Percentiles rank a stretch among this genome's conserved stretches.
These are phyloP conservation scores for Apis dorsata DNA, from an alignment of 1,140 invertebrate species.

Conservation along the genomic window DNA sequence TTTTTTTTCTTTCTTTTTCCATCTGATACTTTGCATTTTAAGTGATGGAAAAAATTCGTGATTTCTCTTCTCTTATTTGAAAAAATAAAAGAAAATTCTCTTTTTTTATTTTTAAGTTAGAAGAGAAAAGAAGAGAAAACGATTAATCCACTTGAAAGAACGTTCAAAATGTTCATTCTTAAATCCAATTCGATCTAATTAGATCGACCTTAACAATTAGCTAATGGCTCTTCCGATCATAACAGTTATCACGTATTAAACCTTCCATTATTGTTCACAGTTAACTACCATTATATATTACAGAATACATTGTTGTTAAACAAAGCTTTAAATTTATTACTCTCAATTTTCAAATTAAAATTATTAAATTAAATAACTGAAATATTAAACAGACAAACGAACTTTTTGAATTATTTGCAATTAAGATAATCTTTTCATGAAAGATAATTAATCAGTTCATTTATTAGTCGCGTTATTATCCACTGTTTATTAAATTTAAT, in stretches of 20 bases:
- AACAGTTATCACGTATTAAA: neutral
- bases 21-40: neutral
- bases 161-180: neutral
- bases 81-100: no score
- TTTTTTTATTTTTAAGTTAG: no score
- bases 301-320: neutral
- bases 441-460: no score
- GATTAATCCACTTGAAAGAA: neutral
- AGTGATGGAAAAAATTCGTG: neutral
- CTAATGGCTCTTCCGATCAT: neutral
- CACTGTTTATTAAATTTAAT: no score
- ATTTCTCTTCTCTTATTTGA: no score
- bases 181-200: neutral
- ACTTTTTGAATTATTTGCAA: no score
- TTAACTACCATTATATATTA: neutral
- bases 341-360: no score
- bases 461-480: no score
- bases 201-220: slow-evolving; percentile 4
- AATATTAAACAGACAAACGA: no score
- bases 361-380: no score
- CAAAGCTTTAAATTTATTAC: neutral
- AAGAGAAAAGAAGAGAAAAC: no score
- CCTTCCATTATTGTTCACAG: neutral
- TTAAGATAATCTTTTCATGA: no score
- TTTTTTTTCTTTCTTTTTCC: neutral